Conservation (phyloP, 2,797 vertebrate species). For the Danio tinwini region DNA sequence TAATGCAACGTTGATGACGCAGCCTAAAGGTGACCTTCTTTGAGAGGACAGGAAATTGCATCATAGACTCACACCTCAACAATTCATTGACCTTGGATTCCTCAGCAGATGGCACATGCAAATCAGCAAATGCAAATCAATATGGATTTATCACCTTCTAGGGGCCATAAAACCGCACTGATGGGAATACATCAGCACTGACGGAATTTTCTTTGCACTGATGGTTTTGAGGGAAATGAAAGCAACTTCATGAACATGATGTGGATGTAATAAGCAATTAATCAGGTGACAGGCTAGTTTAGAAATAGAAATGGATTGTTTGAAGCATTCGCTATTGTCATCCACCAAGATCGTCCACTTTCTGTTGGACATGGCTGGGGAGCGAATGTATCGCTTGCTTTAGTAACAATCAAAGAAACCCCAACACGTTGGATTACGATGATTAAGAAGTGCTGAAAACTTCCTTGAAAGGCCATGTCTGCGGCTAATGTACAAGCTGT, state of each 20-base stretch:
- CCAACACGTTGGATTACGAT: conserved; percentile 49
- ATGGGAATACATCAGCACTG: conserved; percentile 35
- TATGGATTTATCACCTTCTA: conserved; percentile 51
- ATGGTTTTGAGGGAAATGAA: conserved; percentile 36
- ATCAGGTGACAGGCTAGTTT: neutral
- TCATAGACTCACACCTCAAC: conserved; percentile 8
- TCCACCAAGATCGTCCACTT: conserved; percentile 11
- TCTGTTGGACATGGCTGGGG: conserved; percentile 29
- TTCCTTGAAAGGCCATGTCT: conserved; percentile 55
- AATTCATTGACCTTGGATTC: conserved; percentile 51
- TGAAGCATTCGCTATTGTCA: neutral
- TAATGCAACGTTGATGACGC: conserved; percentile 7
- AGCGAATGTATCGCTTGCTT: conserved; percentile 24
- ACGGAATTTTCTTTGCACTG: conserved; percentile 33
- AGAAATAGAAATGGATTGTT: neutral
- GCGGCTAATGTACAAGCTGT: conserved; percentile 45
- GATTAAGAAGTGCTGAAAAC: conserved; percentile 46
- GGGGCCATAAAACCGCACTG: conserved; percentile 56
- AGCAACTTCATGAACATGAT: conserved; percentile 27
- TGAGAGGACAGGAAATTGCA: conserved; percentile 45
- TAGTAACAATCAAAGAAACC: conserved; percentile 16
- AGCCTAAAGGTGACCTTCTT: conserved; percentile 51
- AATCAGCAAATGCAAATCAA: conserved; percentile 58
- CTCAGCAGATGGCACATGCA: conserved; percentile 54
- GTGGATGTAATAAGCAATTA: conserved; percentile 48